Conservation (phyloP, 2,797 vertebrate species). For the Eulemur mongoz region DNA sequence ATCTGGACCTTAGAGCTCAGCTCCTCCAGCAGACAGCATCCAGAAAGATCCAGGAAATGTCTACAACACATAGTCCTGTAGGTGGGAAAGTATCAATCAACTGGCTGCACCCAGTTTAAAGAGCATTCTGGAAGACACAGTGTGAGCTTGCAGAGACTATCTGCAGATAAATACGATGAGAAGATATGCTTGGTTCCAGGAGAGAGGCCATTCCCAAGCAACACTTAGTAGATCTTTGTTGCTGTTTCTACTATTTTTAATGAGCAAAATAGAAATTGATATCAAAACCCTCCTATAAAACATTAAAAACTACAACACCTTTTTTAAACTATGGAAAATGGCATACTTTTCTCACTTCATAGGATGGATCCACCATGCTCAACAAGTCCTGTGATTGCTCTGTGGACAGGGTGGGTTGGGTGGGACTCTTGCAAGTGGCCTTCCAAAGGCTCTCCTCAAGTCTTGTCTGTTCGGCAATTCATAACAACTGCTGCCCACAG, state of each 20-base stretch:
- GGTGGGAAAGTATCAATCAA: neutral
- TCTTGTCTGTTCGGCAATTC: neutral
- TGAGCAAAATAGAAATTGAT: neutral
- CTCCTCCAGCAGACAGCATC: neutral
- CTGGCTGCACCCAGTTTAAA: too few species aligned
- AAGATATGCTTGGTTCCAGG: neutral
- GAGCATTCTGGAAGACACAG: neutral
- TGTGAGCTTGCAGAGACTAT: neutral
- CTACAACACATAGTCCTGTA: neutral
- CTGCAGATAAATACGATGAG: neutral
- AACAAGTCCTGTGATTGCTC: neutral
- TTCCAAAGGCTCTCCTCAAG: neutral
- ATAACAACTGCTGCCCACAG: neutral
- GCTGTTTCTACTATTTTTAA: neutral
- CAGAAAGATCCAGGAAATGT: neutral
- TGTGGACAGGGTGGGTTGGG: fast-evolving
- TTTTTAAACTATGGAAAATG: neutral
- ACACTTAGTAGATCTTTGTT: neutral
- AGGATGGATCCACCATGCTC: neutral
- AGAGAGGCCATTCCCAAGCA: neutral
- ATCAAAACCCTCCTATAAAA: neutral
- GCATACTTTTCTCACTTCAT: neutral
- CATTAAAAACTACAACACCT: neutral
- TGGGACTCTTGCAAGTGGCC: neutral
- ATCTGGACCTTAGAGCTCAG: neutral